Evolutionary conservation across 1,140 invertebrate genomes (phyloP).

Genomic region (Heliothis subflexa): DNA sequence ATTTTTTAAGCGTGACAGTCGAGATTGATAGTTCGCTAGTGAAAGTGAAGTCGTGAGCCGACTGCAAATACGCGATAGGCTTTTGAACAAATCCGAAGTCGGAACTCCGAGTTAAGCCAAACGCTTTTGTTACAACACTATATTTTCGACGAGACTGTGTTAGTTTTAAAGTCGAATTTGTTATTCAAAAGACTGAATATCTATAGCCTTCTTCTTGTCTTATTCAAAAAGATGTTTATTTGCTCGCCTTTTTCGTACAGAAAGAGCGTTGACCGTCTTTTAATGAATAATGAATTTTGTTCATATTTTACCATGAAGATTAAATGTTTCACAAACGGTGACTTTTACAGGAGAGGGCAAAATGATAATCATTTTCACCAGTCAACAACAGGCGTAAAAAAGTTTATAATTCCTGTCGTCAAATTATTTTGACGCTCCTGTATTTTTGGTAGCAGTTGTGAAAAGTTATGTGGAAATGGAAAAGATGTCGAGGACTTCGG

Average conservation of each 20-base stretch:
- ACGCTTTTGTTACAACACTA: constrained; percentile 34
- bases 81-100: constrained; percentile 63
- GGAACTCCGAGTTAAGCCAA: constrained; percentile 36
- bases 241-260: constrained; percentile 27
- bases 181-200: constrained; percentile 40
- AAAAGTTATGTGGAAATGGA: neutral
- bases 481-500: neutral
- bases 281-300: constrained; percentile 36
- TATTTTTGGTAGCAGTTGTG: too few relatives aligned
- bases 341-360: neutral
- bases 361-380: too few relatives aligned
- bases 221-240: constrained; percentile 40
- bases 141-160: constrained; percentile 40
- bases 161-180: constrained; percentile 32
- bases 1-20: constrained; percentile 69
- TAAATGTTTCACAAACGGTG: neutral
- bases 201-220: constrained; percentile 21
- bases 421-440: too few relatives aligned
- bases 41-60: constrained; percentile 74
- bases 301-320: constrained; percentile 13
- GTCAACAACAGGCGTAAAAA: neutral
- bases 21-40: constrained; percentile 74
- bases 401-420: too few relatives aligned
- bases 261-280: constrained; percentile 38
- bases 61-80: constrained; percentile 60